Percentiles rank a stretch among this genome's conserved stretches.
Conservation (phyloP, 2,888 invertebrate genomes). For the Aporophyla lueneburgensis region DNA sequence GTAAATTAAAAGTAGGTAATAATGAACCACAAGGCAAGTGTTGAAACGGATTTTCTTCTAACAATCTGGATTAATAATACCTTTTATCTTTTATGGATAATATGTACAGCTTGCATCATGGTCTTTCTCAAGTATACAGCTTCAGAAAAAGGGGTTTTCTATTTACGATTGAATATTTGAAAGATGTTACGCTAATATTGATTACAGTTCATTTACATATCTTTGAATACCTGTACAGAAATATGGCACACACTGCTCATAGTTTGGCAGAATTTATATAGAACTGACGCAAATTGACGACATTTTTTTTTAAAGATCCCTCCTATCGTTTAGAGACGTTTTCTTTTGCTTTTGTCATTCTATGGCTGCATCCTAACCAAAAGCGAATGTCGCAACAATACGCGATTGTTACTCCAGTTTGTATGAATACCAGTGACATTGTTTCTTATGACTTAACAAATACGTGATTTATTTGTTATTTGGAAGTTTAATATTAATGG, state of each 20-base stretch:
- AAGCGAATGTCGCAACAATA: neutral
- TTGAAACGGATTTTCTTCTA: neutral
- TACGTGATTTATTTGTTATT: no score
- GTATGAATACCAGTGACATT: neutral
- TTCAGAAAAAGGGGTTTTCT: constrained; percentile 2
- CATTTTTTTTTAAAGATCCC: neutral
- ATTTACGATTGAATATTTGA: constrained; percentile 11
- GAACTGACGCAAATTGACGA: constrained; percentile 3
- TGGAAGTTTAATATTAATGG: no score
- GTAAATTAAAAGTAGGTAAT: neutral
- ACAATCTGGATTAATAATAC: neutral
- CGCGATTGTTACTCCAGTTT: neutral
- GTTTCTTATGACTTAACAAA: no score
- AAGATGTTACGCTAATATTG: constrained; percentile 1
- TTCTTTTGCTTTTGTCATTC: neutral
- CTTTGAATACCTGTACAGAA: constrained; percentile 49
- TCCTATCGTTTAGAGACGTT: neutral
- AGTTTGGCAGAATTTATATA: neutral
- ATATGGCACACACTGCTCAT: constrained; percentile 41
- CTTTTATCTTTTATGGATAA: neutral
- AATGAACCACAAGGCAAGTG: neutral
- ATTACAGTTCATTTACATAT: constrained; percentile 35
- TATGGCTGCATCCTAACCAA: neutral
- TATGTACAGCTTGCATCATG: neutral
- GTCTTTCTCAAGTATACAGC: neutral